Conservation (phyloP, 2,113 vertebrate genomes). For the Rhodinocichla rosea region DNA sequence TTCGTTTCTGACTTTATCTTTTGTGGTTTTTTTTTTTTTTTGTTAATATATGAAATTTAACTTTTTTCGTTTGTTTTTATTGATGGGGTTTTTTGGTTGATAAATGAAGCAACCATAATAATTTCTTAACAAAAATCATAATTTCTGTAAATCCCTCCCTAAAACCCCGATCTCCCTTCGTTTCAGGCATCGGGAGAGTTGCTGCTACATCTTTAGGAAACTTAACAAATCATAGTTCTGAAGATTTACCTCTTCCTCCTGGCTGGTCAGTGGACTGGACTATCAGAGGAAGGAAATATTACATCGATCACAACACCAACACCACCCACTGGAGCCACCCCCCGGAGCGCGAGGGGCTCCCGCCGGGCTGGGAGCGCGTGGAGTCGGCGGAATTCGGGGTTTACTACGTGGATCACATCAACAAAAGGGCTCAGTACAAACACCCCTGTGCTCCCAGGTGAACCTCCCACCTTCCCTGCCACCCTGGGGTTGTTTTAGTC, state of each 20-base stretch:
- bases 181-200: slow-evolving; percentile 88
- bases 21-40: fast-evolving
- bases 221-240: slow-evolving; percentile 86
- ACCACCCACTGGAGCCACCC: slow-evolving; percentile 99
- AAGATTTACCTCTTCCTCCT: slow-evolving; percentile 89
- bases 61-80: background rate
- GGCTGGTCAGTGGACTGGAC: slow-evolving; percentile 99
- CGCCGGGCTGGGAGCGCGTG: slow-evolving; percentile 95
- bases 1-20: background rate
- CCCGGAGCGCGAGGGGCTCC: slow-evolving; percentile 92
- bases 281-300: slow-evolving; percentile 95
- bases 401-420: slow-evolving; percentile 97
- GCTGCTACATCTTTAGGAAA: slow-evolving; percentile 97
- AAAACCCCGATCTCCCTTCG: background rate
- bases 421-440: slow-evolving; percentile 93
- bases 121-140: background rate
- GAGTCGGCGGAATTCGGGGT: slow-evolving; percentile 93
- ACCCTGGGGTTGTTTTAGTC: fast-evolving
- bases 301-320: slow-evolving; percentile 98
- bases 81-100: fast-evolving
- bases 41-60: background rate
- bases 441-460: slow-evolving; percentile 97
- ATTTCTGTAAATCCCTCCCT: background rate
- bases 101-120: background rate
- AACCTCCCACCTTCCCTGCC: background rate